These are phyloP conservation scores for Coremacera marginata DNA, from an alignment of 2,888 invertebrate species.

Conservation along the genomic window DNA sequence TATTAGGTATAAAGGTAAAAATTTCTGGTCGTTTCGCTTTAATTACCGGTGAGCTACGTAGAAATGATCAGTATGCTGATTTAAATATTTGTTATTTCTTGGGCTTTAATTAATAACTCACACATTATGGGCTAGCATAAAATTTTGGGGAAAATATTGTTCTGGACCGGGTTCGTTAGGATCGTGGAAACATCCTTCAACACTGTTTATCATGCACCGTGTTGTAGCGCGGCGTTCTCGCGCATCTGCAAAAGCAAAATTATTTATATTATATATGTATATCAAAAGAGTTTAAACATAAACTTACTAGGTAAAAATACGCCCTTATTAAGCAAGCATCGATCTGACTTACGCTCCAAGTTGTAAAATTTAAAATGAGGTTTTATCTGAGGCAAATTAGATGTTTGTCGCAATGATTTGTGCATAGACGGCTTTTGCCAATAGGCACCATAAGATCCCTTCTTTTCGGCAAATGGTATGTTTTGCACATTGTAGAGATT, in stretches of 20 bases:
- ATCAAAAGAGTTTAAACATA: too few relatives aligned
- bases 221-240: constrained; percentile 54
- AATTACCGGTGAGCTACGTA: constrained; percentile 25
- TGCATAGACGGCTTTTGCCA: constrained; percentile 52
- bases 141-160: constrained; percentile 47
- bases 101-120: not conserved
- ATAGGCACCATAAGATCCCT: constrained; percentile 53
- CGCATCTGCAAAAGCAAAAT: constrained; percentile 52
- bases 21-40: constrained; percentile 41
- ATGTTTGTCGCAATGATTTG: constrained; percentile 22
- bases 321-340: constrained; percentile 57
- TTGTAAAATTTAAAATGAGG: constrained; percentile 43
- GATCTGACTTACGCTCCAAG: constrained; percentile 39
- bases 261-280: too few relatives aligned
- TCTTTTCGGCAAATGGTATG: constrained; percentile 45
- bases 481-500: constrained; percentile 56
- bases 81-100: not conserved
- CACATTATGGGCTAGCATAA: constrained; percentile 39
- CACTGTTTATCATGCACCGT: constrained; percentile 54
- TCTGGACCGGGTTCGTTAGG: constrained; percentile 58
- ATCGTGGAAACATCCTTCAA: constrained; percentile 54
- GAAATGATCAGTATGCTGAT: not conserved
- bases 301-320: constrained; percentile 57
- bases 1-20: constrained; percentile 50
- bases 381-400: not conserved